phyloP scores from a whole-genome alignment of 2,888 invertebrate species.

The Amphiduros pacificus region DNA sequence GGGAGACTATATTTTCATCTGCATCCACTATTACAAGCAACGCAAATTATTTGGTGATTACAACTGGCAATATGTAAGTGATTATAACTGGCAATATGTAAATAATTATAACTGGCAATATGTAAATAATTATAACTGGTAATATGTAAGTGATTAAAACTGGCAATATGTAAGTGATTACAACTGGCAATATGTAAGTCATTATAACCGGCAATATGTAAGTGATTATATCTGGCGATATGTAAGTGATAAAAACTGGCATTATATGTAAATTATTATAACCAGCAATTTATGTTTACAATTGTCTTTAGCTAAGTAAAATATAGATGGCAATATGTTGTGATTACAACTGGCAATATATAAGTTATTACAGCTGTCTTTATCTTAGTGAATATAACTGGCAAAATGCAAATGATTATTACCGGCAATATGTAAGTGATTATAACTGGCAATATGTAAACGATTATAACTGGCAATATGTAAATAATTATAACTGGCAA shows the following conservation, averaged over 20 bases:
- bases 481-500: conserved; percentile 30
- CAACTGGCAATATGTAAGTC: too few relatives aligned
- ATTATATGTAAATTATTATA: conserved; percentile 28
- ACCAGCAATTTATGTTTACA: too few relatives aligned
- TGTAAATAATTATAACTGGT: conserved; percentile 31
- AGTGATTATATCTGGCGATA: conserved; percentile 29
- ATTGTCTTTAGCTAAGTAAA: too few relatives aligned
- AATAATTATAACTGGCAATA: conserved; percentile 29
- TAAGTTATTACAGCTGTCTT: too few relatives aligned
- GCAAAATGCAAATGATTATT: too few relatives aligned
- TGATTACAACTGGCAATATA: too few relatives aligned
- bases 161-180: too few relatives aligned
- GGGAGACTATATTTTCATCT: conserved; percentile 32
- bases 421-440: conserved; percentile 30
- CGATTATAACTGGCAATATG: conserved; percentile 31
- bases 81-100: conserved; percentile 32
- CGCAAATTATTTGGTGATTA: conserved; percentile 31
- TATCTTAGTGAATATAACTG: too few relatives aligned
- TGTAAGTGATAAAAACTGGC: conserved; percentile 31
- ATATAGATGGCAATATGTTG: conserved; percentile 34
- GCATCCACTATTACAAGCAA: conserved; percentile 32
- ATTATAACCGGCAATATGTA: too few relatives aligned
- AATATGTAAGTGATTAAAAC: conserved; percentile 29
- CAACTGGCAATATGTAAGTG: conserved; percentile 31
- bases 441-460: conserved; percentile 32